These are phyloP conservation scores for Rotaria macrura DNA, from an alignment of 2,888 invertebrate genomes.

Conservation along the genomic window DNA sequence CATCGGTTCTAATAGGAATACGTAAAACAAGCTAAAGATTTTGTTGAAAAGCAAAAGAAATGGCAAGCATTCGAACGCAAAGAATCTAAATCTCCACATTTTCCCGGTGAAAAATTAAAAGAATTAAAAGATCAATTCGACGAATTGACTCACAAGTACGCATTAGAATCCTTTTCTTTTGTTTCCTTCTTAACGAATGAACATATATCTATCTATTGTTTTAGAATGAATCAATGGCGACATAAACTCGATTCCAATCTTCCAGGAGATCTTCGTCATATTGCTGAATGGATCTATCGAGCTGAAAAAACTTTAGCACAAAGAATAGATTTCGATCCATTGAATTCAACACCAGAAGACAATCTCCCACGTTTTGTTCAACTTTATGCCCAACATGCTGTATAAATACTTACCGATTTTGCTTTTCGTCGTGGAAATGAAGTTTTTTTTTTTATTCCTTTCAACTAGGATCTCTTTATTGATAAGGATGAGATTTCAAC, in stretches of 20 bases:
- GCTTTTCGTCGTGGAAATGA: neutral
- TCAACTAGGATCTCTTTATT: neutral
- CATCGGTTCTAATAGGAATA: neutral
- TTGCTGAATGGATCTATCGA: conserved; percentile 78
- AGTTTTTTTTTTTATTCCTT: neutral
- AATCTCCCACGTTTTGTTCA: neutral
- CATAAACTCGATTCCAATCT: conserved; percentile 74
- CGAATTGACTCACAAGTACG: neutral
- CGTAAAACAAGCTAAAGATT: neutral
- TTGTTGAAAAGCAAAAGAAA: conserved; percentile 13
- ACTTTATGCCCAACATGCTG: neutral
- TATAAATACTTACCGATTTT: neutral
- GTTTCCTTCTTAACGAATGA: neutral
- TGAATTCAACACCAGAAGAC: neutral
- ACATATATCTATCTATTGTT: neutral
- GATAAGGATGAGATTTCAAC: neutral
- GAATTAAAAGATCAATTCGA: conserved; percentile 16
- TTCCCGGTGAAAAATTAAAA: conserved; percentile 18
- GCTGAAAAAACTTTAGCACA: conserved; percentile 54
- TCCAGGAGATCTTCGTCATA: conserved; percentile 68
- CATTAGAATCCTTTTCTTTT: neutral
- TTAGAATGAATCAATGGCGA: conserved; percentile 57
- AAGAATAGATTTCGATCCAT: conserved; percentile 35
- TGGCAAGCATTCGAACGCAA: neutral
- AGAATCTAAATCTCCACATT: conserved; percentile 6